Evolutionary conservation across 2,113 vertebrate genomes (phyloP).

Genomic region (Antennarius striatus): DNA sequence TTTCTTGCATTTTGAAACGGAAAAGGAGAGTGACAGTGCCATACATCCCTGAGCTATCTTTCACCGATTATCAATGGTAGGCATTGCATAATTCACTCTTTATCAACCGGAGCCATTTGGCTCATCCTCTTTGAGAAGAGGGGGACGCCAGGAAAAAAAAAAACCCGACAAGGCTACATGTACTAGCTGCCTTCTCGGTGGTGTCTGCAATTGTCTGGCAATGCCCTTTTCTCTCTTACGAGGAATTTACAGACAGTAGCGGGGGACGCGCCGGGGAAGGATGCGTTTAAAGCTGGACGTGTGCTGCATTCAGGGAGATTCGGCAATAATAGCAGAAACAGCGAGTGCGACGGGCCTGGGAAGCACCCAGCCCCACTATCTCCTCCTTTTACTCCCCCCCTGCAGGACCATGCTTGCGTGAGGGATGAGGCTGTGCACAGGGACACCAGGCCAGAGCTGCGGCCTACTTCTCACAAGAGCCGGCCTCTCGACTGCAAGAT

Average conservation of each 20-base stretch:
- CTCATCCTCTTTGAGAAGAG: constrained; percentile 68
- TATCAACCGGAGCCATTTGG: constrained; percentile 68
- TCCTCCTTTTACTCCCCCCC: constrained; percentile 90
- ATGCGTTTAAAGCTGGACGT: constrained; percentile 76
- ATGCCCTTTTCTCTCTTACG: constrained; percentile 73
- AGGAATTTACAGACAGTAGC: constrained; percentile 73
- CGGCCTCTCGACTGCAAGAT: constrained; percentile 94
- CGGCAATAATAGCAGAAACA: constrained; percentile 64
- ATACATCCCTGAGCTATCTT: constrained; percentile 48
- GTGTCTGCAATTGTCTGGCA: constrained; percentile 68
- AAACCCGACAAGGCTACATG: constrained; percentile 44
- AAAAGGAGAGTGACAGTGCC: constrained; percentile 63
- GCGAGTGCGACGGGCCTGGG: constrained; percentile 73
- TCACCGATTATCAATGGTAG: constrained; percentile 67
- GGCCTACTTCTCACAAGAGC: constrained; percentile 95
- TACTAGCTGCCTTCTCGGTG: constrained; percentile 58
- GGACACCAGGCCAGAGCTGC: constrained; percentile 97
- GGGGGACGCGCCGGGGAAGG: constrained; percentile 61
- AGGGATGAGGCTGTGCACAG: constrained; percentile 99
- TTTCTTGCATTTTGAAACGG: constrained; percentile 65
- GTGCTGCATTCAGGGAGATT: constrained; percentile 79
- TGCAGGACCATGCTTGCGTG: constrained; percentile 98
- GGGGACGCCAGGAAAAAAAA: constrained; percentile 58
- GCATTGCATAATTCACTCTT: constrained; percentile 77
- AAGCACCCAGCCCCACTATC: constrained; percentile 78